phyloP scores from a whole-genome alignment of 2,888 invertebrate species.

The Sinohyriopsis cumingii region DNA sequence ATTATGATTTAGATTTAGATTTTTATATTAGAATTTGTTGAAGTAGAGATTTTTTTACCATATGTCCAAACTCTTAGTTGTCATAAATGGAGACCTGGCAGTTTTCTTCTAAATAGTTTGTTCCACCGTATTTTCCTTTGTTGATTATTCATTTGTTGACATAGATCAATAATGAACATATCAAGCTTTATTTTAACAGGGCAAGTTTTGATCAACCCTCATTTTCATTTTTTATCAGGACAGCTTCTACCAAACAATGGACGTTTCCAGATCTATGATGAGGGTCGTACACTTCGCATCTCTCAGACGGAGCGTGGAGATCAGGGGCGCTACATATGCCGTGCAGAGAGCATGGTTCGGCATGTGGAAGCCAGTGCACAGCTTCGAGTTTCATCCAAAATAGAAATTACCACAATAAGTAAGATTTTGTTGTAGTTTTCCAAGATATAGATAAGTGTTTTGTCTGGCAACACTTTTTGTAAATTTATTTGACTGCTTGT shows the following conservation, averaged over 20 bases:
- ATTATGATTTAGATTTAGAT: no score
- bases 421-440: no score
- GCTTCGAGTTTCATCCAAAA: conserved; percentile 64
- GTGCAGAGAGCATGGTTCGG: conserved; percentile 81
- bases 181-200: not conserved
- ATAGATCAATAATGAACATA: not conserved
- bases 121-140: no score
- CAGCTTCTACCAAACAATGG: conserved; percentile 50
- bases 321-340: conserved; percentile 84
- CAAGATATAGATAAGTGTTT: no score
- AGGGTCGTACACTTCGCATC: conserved; percentile 76
- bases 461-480: not conserved
- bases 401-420: conserved; percentile 32
- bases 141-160: not conserved
- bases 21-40: no score
- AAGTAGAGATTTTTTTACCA: no score
- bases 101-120: no score
- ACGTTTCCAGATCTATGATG: conserved; percentile 54
- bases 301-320: conserved; percentile 79
- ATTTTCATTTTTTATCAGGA: conserved; percentile 12
- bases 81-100: no score
- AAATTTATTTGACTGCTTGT: not conserved
- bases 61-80: no score
- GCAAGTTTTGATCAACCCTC: no score
- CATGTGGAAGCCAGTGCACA: conserved; percentile 70